phyloP scores from a whole-genome alignment of 1,140 invertebrate genomes.

The Thereuonema tuberculata region DNA sequence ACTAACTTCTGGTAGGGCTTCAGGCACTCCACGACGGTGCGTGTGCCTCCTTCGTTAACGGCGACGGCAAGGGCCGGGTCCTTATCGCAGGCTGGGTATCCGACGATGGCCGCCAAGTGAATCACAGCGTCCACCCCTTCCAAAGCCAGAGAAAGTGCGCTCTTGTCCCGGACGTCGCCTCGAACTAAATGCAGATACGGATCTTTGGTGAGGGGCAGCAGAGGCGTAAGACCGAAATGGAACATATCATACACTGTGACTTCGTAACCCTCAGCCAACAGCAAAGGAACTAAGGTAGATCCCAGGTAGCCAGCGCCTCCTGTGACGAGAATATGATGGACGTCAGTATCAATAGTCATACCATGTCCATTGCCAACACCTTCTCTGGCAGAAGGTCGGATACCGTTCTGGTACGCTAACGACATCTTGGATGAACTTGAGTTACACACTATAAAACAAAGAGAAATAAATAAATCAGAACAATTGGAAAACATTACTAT shows the following conservation, averaged over 20 bases:
- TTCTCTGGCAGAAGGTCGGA: too few species aligned
- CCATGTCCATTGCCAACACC: background rate
- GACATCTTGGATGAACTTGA: too few species aligned
- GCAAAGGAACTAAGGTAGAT: conserved; percentile 21
- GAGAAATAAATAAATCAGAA: too few species aligned
- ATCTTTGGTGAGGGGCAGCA: conserved; percentile 14
- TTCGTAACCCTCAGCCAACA: conserved; percentile 19
- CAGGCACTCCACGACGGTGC: conserved; percentile 15
- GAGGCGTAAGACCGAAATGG: conserved; percentile 19
- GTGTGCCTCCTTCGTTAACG: conserved; percentile 20
- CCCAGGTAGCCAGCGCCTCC: conserved; percentile 26
- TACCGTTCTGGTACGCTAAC: too few species aligned
- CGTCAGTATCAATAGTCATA: background rate
- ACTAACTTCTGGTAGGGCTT: conserved; percentile 20
- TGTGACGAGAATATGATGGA: conserved; percentile 19
- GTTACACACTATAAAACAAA: too few species aligned
- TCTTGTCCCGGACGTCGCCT: conserved; percentile 21
- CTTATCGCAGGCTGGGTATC: conserved; percentile 24
- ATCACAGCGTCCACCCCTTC: conserved; percentile 19
- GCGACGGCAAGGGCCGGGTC: conserved; percentile 17
- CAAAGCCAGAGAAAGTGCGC: conserved; percentile 12
- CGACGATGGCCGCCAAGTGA: conserved; percentile 25
- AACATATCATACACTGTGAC: conserved; percentile 24
- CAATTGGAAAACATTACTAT: too few species aligned
- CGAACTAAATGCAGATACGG: conserved; percentile 18